Conservation (phyloP, 2,797 vertebrate genomes). For the Bradypodion ventrale region DNA sequence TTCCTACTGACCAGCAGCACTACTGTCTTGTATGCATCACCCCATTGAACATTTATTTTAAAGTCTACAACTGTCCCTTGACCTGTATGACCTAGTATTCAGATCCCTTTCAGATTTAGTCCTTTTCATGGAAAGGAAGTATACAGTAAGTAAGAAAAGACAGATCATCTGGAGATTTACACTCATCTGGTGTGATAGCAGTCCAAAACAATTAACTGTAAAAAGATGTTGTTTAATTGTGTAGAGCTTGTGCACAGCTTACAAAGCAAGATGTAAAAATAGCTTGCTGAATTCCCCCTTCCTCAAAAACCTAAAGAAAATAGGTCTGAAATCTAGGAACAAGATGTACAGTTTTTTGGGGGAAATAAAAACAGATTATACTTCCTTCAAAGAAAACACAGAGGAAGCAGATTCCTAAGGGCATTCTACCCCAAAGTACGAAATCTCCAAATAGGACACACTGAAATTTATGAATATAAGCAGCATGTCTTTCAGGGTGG, state of each 20-base stretch:
- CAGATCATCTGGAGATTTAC: constrained; percentile 60
- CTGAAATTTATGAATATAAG: neutral
- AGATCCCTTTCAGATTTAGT: neutral
- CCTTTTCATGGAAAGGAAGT: constrained; percentile 28
- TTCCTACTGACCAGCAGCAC: neutral
- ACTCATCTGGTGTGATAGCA: constrained; percentile 49
- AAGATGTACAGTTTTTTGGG: neutral
- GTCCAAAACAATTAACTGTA: constrained; percentile 57
- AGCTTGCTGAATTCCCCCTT: too few species aligned
- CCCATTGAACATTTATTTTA: neutral
- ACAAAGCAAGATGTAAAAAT: too few species aligned
- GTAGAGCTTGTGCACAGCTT: too few species aligned
- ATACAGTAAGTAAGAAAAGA: constrained; percentile 54
- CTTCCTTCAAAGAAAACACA: neutral
- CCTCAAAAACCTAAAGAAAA: too few species aligned
- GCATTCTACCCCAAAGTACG: neutral
- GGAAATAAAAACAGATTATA: neutral
- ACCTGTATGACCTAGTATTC: neutral
- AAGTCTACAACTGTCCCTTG: neutral
- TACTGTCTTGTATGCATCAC: neutral
- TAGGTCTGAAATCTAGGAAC: neutral
- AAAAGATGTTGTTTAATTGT: too few species aligned
- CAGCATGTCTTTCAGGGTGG: neutral
- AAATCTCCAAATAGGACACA: neutral
- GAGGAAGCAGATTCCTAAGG: neutral